Percentiles rank a stretch among this genome's conserved stretches.
Evolutionary conservation across 2,888 invertebrate species (phyloP).

Genomic region (Megaustenia siamemsis): DNA sequence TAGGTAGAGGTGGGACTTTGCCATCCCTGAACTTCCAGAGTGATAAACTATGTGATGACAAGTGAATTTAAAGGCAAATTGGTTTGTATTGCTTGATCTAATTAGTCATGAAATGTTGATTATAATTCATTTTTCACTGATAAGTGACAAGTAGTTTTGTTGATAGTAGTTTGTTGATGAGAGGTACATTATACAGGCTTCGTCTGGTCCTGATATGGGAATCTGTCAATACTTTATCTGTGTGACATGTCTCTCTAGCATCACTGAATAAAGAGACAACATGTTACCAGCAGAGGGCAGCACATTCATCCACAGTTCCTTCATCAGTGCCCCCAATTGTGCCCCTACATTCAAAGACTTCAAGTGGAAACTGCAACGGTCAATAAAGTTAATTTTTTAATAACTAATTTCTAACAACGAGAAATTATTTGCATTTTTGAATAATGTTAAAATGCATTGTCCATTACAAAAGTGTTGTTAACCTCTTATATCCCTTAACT

Average conservation of each 20-base stretch:
- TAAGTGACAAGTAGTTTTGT: too few relatives aligned
- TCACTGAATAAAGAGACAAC: conserved; percentile 49
- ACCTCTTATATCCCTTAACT: too few relatives aligned
- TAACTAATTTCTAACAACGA: neutral
- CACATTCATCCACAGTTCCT: conserved; percentile 59
- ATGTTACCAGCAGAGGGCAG: conserved; percentile 58
- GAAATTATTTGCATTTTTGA: neutral
- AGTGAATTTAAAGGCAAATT: too few relatives aligned
- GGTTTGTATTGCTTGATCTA: too few relatives aligned
- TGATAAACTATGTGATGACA: too few relatives aligned
- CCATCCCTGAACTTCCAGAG: too few relatives aligned
- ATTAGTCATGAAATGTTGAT: too few relatives aligned
- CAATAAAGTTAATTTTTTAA: conserved; percentile 1
- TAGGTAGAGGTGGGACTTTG: too few relatives aligned
- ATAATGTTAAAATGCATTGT: neutral
- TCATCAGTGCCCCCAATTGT: conserved; percentile 81
- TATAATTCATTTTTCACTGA: too few relatives aligned
- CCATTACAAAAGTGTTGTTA: neutral
- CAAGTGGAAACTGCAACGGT: conserved; percentile 59
- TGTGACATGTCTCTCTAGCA: conserved; percentile 49
- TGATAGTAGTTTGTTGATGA: neutral
- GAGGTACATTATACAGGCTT: neutral
- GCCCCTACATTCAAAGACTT: conserved; percentile 70
- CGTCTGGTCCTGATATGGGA: neutral
- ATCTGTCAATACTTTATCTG: neutral